Evolutionary conservation across 2,113 vertebrate species (phyloP).

Genomic region (Lanius ludovicianus): DNA sequence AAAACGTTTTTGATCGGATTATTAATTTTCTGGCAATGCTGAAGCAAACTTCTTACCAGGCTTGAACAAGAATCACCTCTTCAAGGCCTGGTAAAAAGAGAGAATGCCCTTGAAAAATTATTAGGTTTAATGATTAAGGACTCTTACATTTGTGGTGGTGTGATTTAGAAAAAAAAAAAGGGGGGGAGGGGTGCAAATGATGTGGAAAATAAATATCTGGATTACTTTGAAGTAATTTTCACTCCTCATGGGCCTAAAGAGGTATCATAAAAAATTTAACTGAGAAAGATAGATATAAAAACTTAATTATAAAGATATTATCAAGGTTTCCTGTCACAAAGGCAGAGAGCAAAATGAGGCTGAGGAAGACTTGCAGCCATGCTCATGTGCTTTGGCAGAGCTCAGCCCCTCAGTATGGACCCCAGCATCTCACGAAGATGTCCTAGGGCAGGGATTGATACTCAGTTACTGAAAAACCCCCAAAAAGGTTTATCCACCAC

Average conservation of each 20-base stretch:
- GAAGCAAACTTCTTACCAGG: background rate
- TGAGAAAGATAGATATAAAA: background rate
- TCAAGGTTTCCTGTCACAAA: background rate
- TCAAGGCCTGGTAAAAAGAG: background rate
- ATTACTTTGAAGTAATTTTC: background rate
- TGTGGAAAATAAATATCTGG: background rate
- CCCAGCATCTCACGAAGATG: background rate
- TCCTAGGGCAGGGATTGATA: background rate
- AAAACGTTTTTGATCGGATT: background rate
- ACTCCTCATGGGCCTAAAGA: background rate
- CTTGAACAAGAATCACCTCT: background rate
- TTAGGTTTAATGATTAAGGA: background rate
- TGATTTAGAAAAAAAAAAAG: background rate
- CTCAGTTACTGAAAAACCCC: accelerated
- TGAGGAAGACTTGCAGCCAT: background rate
- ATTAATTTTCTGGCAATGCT: constrained; percentile 21
- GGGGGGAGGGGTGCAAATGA: background rate
- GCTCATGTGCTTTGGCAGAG: background rate
- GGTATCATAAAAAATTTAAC: background rate
- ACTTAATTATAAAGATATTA: background rate
- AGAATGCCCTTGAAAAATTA: background rate
- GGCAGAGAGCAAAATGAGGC: background rate
- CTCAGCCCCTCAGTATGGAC: background rate
- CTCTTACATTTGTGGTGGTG: background rate
- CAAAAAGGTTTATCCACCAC: background rate